These are phyloP conservation scores for Bettongia penicillata DNA, from an alignment of 2,113 vertebrate genomes.

Conservation along the genomic window DNA sequence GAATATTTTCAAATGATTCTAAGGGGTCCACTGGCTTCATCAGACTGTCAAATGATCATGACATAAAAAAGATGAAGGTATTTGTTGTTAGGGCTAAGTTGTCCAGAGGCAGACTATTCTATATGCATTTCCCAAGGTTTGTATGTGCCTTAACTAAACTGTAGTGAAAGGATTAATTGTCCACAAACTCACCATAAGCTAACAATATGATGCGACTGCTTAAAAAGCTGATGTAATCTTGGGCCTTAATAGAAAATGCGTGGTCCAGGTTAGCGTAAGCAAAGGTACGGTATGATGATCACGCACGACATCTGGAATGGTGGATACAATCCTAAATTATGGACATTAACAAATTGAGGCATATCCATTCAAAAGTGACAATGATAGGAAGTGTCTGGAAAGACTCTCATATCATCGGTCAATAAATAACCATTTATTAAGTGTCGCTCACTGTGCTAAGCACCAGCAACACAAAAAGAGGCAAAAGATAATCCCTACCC, in stretches of 20 bases:
- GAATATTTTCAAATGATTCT: neutral
- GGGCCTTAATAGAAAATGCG: neutral
- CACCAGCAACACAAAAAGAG: neutral
- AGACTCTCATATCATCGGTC: conserved; percentile 13
- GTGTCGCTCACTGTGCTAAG: neutral
- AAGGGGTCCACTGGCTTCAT: neutral
- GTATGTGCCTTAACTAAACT: neutral
- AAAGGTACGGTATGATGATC: neutral
- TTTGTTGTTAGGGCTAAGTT: neutral
- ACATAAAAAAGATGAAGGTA: neutral
- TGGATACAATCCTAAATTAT: neutral
- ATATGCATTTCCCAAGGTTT: neutral
- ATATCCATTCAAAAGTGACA: neutral
- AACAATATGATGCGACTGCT: neutral
- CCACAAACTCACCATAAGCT: neutral
- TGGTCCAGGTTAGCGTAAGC: neutral
- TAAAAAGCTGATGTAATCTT: neutral
- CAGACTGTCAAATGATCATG: neutral
- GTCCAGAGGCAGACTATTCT: neutral
- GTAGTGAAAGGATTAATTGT: neutral
- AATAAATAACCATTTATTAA: neutral
- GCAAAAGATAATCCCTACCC: neutral
- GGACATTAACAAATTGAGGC: conserved; percentile 46
- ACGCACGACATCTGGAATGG: neutral
- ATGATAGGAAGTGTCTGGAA: neutral